Evolutionary conservation across 2,113 vertebrate species (phyloP).

Genomic region (Actenoides hombroni): DNA sequence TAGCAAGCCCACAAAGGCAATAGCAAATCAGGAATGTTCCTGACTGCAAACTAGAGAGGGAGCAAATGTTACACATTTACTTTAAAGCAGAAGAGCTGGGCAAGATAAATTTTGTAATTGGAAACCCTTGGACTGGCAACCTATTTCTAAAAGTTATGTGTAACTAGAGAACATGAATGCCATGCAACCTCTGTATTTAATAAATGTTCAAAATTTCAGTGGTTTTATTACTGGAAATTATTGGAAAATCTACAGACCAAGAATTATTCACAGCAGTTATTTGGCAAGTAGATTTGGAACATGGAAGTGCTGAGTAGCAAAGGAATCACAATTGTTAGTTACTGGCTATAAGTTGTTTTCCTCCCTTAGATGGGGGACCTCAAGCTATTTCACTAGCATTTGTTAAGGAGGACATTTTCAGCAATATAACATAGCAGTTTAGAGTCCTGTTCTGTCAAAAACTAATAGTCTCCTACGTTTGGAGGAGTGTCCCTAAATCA

Average conservation of each 20-base stretch:
- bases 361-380: not conserved
- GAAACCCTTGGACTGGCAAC: not conserved
- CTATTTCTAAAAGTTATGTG: not conserved
- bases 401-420: not conserved
- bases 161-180: not conserved
- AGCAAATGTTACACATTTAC: conserved; percentile 26
- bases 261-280: not conserved
- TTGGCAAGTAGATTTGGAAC: conserved; percentile 34
- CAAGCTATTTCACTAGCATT: not conserved
- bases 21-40: not conserved
- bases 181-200: conserved; percentile 5
- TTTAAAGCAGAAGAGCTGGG: not conserved
- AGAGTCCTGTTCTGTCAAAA: not conserved
- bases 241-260: not conserved
- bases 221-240: conserved; percentile 29
- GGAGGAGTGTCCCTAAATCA: not conserved
- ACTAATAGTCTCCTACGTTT: not conserved
- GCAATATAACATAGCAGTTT: not conserved
- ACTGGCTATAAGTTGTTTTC: not conserved
- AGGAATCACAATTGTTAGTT: not conserved
- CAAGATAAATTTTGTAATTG: not conserved
- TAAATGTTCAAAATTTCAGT: not conserved
- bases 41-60: conserved; percentile 29
- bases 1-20: not conserved
- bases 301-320: not conserved